Conservation (phyloP, 2,797 vertebrate species). For the Emys orbicularis region DNA sequence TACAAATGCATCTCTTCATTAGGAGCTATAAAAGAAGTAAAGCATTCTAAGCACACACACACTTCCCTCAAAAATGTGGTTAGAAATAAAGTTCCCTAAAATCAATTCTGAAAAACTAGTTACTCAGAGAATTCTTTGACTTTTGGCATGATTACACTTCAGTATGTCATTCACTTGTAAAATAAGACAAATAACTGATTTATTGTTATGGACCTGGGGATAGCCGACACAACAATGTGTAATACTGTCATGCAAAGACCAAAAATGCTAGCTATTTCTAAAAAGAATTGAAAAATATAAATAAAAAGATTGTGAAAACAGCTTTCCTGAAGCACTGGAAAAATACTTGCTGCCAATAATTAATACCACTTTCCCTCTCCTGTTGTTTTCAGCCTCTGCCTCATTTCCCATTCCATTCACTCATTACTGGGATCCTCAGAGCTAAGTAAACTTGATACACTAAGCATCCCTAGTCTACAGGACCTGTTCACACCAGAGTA, state of each 20-base stretch:
- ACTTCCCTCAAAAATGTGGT: no score
- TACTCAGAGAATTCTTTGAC: background rate
- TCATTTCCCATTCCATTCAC: background rate
- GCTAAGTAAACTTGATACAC: background rate
- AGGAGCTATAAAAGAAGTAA: no score
- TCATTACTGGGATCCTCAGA: background rate
- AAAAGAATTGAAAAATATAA: background rate
- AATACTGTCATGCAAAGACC: background rate
- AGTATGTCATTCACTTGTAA: background rate
- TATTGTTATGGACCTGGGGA: background rate
- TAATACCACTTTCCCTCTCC: background rate
- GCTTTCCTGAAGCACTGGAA: background rate
- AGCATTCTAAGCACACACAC: no score
- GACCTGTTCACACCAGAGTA: no score
- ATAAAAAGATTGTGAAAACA: background rate
- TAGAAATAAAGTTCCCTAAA: background rate
- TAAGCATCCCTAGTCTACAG: background rate
- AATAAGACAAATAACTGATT: background rate
- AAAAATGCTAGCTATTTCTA: background rate
- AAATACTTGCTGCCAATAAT: background rate
- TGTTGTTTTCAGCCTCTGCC: background rate
- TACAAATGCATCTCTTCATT: background rate
- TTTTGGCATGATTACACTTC: background rate
- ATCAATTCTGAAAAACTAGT: background rate
- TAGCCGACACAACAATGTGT: background rate